A percentile compares a stretch with the other conserved stretches of the same genome.
These are phyloP conservation scores for Salpingus planirostris DNA, from an alignment of 2,888 invertebrate genomes.

Conservation along the genomic window DNA sequence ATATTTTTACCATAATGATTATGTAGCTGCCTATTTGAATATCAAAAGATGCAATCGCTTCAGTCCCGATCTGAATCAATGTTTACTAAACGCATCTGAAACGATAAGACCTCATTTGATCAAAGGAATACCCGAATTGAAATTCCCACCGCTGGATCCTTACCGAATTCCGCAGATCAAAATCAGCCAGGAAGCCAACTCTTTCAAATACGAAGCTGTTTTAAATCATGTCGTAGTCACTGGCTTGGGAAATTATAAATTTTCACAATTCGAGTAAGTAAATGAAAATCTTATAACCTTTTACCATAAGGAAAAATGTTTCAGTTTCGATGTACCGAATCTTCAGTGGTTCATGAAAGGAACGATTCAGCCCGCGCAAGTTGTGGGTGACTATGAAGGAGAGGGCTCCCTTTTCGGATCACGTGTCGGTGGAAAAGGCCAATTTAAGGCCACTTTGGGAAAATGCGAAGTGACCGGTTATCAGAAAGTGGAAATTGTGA, in stretches of 20 bases:
- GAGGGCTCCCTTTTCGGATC: constrained; percentile 29
- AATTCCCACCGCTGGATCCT: constrained; percentile 31
- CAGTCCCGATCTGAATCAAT: constrained; percentile 30
- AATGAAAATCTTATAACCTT: not conserved
- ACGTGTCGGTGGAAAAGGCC: constrained; percentile 27
- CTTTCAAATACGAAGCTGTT: constrained; percentile 24
- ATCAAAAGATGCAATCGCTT: constrained; percentile 27
- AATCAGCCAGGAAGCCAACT: constrained; percentile 23
- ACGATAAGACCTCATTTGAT: constrained; percentile 24
- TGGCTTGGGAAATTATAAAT: constrained; percentile 22
- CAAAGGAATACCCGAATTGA: constrained; percentile 33
- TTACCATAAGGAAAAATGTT: constrained; percentile 3
- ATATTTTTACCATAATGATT: not conserved
- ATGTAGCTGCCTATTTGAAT: no score
- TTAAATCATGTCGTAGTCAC: constrained; percentile 20
- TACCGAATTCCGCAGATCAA: constrained; percentile 24
- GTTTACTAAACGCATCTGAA: constrained; percentile 27
- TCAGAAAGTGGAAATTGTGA: constrained; percentile 21
- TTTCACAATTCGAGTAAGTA: constrained; percentile 23
- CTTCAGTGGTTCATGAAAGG: constrained; percentile 22
- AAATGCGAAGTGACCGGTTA: constrained; percentile 18
- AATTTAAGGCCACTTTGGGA: constrained; percentile 25
- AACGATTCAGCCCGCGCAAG: constrained; percentile 15
- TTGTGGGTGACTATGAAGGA: constrained; percentile 29
- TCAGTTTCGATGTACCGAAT: constrained; percentile 27